Evolutionary conservation across 1,140 invertebrate genomes (phyloP), one percentile per base, ranked within the genome.

Genomic region (Scaptomyza pallida): DNA sequence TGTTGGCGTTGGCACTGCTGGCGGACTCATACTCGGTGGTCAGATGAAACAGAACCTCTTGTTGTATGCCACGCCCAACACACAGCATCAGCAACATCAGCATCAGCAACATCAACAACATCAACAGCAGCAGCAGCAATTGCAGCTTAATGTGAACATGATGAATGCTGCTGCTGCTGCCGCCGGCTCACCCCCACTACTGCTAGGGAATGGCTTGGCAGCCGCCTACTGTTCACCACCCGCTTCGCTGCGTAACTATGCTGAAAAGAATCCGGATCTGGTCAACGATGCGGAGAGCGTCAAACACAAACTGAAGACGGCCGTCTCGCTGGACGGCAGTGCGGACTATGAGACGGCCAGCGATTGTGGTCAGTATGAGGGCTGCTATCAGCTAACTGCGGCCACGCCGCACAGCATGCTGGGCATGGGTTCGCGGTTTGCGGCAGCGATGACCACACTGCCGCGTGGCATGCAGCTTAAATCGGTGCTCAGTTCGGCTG

Each of bases 281-380:
- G 95, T 96, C 89, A 95, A 95, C 90, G 95, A 95, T 81, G 94
- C 94, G 17, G 94, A 95, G 90, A 94, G 93, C 64, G 93, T 94
- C 15, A 94, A 93, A 72, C 94, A 94, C 77, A 94, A 94, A 75
- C 92, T 93, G 60, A 93, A 94, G 78, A 92, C 92, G 52, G 93
- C 93, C 52, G 89, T 89, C 12, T 88, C 81, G 13, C 92, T 93
- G 79, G 91, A 90, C 41, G 81, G 79, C 1, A 75, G 78, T 15
- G 63, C 68, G 10, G 89, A 91, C 51, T 90, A 92, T 43, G 83
- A 90, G 45, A 89, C 70, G 4, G 75, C 71, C 43, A 90, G 89
- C 54, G 89, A 90, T 2, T 90, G 89, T 15, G 91, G 92, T 17
- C 92, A 81, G 21, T 91, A 81, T 55, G 89, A 91, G 51, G 88